A percentile compares a stretch with the other conserved stretches of the same genome.
Conservation (phyloP, 2,797 vertebrate species). For the Peromyscus melanophrys region DNA sequence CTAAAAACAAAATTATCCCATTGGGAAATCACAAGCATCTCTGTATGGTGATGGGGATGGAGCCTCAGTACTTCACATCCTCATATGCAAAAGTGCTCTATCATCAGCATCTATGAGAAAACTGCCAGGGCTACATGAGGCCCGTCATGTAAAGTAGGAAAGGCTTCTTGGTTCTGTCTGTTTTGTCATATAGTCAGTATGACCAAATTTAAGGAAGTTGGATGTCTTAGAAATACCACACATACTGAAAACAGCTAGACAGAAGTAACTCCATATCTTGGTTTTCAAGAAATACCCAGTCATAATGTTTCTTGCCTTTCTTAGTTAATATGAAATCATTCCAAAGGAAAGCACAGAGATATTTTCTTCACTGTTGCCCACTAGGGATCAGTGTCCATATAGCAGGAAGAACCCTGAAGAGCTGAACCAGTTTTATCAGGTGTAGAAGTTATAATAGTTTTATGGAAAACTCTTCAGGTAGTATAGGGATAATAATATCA, state of each 20-base stretch:
- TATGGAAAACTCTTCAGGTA: background rate
- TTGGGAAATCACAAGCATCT: background rate
- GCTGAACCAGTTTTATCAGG: background rate
- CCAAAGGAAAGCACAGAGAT: background rate
- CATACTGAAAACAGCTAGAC: background rate
- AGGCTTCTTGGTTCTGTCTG: background rate
- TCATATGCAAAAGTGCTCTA: background rate
- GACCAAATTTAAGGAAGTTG: conserved; percentile 23
- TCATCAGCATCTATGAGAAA: background rate
- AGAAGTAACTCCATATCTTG: background rate
- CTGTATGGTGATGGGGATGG: background rate
- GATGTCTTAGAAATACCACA: background rate
- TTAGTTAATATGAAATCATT: background rate
- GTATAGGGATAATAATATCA: background rate
- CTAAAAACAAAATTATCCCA: background rate
- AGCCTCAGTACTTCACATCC: background rate
- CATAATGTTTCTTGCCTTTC: background rate
- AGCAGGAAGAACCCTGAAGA: background rate
- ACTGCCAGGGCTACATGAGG: background rate
- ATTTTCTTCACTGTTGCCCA: background rate
- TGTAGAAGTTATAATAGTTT: background rate
- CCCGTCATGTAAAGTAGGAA: background rate
- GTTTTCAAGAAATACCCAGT: background rate
- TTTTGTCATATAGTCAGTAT: background rate
- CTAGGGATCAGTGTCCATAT: background rate